phyloP scores from a whole-genome alignment of 2,113 vertebrate species.

The Atrichornis clamosus region DNA sequence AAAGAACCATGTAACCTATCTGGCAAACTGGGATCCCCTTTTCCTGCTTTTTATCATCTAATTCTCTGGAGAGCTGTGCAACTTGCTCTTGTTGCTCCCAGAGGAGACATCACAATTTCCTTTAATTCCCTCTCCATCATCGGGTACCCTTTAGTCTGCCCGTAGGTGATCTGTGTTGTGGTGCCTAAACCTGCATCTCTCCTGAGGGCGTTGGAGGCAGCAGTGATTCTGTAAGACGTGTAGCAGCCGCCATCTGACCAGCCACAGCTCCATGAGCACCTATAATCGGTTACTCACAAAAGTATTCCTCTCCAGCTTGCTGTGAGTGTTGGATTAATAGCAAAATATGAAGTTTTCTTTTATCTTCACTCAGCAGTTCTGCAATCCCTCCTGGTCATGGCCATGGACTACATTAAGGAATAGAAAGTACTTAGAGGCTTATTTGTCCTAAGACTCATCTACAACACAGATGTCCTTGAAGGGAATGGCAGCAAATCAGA shows the following conservation, averaged over 20 bases:
- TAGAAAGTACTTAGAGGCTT: neutral
- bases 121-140: neutral
- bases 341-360: neutral
- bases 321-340: neutral
- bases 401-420: neutral
- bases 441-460: neutral
- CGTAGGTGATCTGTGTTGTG: neutral
- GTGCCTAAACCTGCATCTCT: neutral
- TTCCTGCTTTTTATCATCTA: neutral
- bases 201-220: neutral
- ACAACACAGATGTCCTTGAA: neutral
- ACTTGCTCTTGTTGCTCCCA: neutral
- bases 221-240: neutral
- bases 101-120: neutral
- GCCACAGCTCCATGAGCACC: neutral
- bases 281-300: neutral
- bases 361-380: neutral
- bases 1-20: neutral
- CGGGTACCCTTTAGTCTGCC: neutral
- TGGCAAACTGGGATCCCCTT: neutral
- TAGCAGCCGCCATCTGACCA: neutral
- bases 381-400: neutral
- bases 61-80: neutral
- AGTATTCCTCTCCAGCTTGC: neutral
- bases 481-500: neutral